phyloP scores from a whole-genome alignment of 2,797 vertebrate species.

The Antrozous pallidus region DNA sequence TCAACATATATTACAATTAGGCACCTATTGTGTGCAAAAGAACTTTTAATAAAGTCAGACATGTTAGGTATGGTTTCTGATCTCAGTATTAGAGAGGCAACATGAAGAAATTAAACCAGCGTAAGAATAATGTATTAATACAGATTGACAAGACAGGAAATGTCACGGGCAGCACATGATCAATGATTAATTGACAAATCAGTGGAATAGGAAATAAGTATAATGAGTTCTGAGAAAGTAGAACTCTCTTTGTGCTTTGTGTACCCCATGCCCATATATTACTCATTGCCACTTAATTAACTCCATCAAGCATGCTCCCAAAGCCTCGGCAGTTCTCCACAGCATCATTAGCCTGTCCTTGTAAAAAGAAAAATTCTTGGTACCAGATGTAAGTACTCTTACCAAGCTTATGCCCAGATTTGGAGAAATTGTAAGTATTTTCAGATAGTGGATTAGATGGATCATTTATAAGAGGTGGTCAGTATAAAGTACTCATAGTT shows the following conservation, averaged over 20 bases:
- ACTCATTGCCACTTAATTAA: conserved; percentile 10
- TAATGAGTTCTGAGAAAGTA: conserved; percentile 34
- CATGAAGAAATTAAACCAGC: neutral
- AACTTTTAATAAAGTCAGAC: neutral
- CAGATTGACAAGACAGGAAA: conserved; percentile 17
- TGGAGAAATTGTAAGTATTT: neutral
- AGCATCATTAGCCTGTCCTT: conserved; percentile 8
- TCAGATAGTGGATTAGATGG: neutral
- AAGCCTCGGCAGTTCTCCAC: neutral
- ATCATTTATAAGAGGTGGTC: neutral
- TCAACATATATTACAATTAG: neutral
- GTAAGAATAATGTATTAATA: neutral
- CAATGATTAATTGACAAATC: conserved; percentile 41
- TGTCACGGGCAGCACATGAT: neutral
- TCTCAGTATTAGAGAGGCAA: neutral
- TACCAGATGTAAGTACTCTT: neutral
- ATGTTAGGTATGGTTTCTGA: neutral
- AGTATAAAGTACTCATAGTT: neutral
- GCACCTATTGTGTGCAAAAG: neutral
- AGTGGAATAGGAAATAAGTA: conserved; percentile 28
- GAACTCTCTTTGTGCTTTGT: neutral
- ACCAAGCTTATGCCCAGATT: neutral
- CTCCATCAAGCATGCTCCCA: neutral
- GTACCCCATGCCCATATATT: neutral
- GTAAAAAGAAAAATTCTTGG: neutral